Base-by-base conservation (phyloP, 2,888 invertebrate species). In the Schizotus pectinicornis region DNA sequence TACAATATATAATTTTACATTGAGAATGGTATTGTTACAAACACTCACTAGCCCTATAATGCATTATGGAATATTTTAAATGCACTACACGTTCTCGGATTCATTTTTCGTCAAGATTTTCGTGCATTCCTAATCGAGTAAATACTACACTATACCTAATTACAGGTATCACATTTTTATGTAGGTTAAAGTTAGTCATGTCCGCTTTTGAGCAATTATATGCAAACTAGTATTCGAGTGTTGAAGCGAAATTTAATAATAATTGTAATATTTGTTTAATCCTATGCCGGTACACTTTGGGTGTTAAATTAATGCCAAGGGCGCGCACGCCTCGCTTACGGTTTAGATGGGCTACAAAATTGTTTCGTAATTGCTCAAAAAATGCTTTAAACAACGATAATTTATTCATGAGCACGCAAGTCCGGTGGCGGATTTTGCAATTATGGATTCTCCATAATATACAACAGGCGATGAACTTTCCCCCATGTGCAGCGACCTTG, bases 11-110 rank as follows among this genome's bases (percentile, higher is more conserved):
- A 66, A 62, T 74, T 77, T 75, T 76, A 78, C 76, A 75, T 71
- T 74, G 74, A 76, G 73, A 77, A 75, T 75, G 73, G 72, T 75
- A 72, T 73, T 70, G 67, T 76, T 75, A 75, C 74, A 78, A 73
- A 77, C 76, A 76, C 75, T 77, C 77, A 78, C 79, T 79, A 79
- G 78, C 78, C 78, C 76, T 77, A 77, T 74, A 70, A 75, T 74
- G 74, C 76, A 73, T 75, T 65, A 70, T 71, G 77, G 77, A 79
- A 79, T 78, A 76, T 75, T 76, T 74, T 73, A 75, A 75, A 74
- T 76, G 74, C 75, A 71, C 69, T 67, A 67, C 66, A 69, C 67
- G 67, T 67, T 62, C 58, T 61, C 59, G 58, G 54, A 53, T 58
- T 54, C 62, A n/a, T 62, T 57, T 62, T 58, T 62, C 61, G 47